Evolutionary conservation across 2,888 invertebrate genomes (phyloP).

Genomic region (Habrosyne pyritoides): DNA sequence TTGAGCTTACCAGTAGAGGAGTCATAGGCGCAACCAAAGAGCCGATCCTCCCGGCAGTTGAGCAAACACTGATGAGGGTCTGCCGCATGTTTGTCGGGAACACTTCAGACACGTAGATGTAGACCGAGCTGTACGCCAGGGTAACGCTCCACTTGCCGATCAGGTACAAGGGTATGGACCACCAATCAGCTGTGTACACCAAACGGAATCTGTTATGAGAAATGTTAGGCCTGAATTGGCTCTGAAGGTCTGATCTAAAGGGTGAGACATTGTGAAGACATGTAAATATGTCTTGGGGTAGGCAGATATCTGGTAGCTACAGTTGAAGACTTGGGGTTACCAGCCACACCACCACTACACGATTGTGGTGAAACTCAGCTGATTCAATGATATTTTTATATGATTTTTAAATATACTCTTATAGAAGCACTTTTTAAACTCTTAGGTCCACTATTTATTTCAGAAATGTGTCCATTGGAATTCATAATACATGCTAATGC

Average conservation of each 20-base stretch:
- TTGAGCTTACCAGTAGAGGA: slow-evolving; percentile 86
- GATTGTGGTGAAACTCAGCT: too few relatives aligned
- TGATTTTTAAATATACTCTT: too few relatives aligned
- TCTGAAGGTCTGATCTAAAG: not conserved
- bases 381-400: too few relatives aligned
- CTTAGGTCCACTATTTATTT: too few relatives aligned
- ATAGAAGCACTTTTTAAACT: too few relatives aligned
- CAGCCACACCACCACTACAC: too few relatives aligned
- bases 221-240: slow-evolving; percentile 13
- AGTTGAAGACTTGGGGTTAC: too few relatives aligned
- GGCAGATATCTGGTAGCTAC: too few relatives aligned
- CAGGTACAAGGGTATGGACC: slow-evolving; percentile 84
- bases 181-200: slow-evolving; percentile 67
- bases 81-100: slow-evolving; percentile 87
- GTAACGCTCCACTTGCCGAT: slow-evolving; percentile 87
- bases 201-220: slow-evolving; percentile 27
- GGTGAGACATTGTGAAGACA: not conserved
- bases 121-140: slow-evolving; percentile 85
- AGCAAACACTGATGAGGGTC: slow-evolving; percentile 86
- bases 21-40: slow-evolving; percentile 87
- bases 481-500: too few relatives aligned
- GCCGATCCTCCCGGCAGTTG: slow-evolving; percentile 86
- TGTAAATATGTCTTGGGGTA: too few relatives aligned
- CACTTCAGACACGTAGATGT: slow-evolving; percentile 87
- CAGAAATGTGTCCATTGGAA: too few relatives aligned